Conservation (phyloP, 2,888 invertebrate genomes). For the Abrostola tripartita region DNA sequence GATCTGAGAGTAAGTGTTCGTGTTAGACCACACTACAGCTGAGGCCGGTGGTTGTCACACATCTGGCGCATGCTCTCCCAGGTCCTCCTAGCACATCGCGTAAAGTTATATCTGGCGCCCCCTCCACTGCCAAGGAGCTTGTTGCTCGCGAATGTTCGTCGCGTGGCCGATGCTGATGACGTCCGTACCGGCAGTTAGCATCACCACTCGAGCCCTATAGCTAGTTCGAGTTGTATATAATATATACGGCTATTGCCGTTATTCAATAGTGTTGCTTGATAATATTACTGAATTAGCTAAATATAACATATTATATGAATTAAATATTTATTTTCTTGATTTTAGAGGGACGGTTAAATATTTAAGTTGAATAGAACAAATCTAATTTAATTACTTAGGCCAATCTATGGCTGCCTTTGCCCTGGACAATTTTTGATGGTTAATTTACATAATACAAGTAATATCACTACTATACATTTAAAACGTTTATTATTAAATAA, state of each 20-base stretch:
- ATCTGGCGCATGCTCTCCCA: no score
- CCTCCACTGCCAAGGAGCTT: no score
- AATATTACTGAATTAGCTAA: neutral
- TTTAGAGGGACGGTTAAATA: conserved; percentile 27
- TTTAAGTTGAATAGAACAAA: conserved; percentile 8
- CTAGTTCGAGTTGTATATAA: no score
- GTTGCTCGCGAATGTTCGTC: no score
- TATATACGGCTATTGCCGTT: no score
- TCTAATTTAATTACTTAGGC: conserved; percentile 36
- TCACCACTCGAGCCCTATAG: no score
- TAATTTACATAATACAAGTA: conserved; percentile 6
- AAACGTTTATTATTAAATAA: no score
- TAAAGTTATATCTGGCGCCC: no score
- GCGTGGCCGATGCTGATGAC: no score
- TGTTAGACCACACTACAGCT: neutral
- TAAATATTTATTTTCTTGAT: conserved; percentile 15
- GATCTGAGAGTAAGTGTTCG: neutral
- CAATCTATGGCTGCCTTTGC: conserved; percentile 17
- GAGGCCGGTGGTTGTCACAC: no score
- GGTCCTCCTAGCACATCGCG: no score
- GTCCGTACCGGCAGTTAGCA: no score
- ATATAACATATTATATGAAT: conserved; percentile 1
- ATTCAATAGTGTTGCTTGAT: neutral
- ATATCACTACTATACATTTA: neutral
- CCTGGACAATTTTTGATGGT: conserved; percentile 12